phyloP scores from a whole-genome alignment of 2,113 vertebrate genomes.

The Rhinoderma darwinii region DNA sequence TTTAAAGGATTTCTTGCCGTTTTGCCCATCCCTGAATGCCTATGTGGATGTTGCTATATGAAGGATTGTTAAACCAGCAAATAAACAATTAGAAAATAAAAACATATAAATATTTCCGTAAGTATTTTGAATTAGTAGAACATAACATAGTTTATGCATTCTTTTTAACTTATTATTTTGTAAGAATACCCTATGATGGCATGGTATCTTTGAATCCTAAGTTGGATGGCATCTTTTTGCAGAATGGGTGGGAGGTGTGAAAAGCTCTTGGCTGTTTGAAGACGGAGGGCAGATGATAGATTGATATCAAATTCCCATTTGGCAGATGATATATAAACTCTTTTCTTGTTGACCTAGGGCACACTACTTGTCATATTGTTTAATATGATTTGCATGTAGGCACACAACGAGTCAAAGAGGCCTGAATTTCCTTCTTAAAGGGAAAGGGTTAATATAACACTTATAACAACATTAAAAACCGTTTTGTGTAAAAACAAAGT shows the following conservation, averaged over 20 bases:
- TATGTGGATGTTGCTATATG: too few species aligned
- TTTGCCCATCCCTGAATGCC: too few species aligned
- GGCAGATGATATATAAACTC: slow-evolving; percentile 23
- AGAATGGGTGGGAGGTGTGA: not conserved
- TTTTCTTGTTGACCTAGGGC: slow-evolving; percentile 19
- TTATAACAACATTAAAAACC: not conserved
- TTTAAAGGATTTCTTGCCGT: too few species aligned
- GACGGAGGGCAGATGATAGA: slow-evolving; percentile 44
- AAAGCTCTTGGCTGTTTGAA: slow-evolving; percentile 21
- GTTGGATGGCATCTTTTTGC: not conserved
- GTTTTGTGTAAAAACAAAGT: not conserved
- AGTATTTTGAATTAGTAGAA: too few species aligned
- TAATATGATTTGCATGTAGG: not conserved
- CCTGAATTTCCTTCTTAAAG: not conserved
- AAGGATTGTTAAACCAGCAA: too few species aligned
- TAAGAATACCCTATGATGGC: not conserved
- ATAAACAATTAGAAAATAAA: too few species aligned
- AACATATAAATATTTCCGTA: too few species aligned
- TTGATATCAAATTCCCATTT: slow-evolving; percentile 41
- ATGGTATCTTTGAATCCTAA: not conserved
- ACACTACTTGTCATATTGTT: not conserved
- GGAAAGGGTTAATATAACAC: slow-evolving; percentile 1
- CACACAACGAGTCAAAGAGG: not conserved
- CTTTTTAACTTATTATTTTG: too few species aligned
- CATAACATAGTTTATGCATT: too few species aligned